Evolutionary conservation across 1,140 invertebrate species (phyloP).

Genomic region (Antheraea mylitta): DNA sequence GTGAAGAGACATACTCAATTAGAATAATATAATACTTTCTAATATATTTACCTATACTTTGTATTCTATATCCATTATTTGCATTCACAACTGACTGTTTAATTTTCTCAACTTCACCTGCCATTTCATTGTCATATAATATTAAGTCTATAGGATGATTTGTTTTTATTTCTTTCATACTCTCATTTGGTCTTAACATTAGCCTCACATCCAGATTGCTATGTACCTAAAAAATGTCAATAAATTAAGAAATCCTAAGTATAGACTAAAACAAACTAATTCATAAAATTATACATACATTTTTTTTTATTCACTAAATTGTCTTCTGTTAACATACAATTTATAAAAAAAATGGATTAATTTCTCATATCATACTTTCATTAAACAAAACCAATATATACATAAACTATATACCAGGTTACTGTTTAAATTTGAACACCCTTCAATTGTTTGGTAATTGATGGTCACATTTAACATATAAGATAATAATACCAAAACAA

Average conservation of each 20-base stretch:
- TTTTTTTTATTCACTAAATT: no score
- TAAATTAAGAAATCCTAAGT: background rate
- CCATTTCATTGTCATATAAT: conserved; percentile 52
- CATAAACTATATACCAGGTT: no score
- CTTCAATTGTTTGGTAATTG: no score
- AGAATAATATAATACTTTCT: background rate
- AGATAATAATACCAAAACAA: no score
- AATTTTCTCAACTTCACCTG: conserved; percentile 43
- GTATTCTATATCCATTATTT: conserved; percentile 31
- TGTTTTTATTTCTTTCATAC: conserved; percentile 45
- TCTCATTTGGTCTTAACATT: conserved; percentile 49
- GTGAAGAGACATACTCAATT: no score
- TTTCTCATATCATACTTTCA: no score
- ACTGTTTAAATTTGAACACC: no score
- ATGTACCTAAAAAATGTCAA: conserved; percentile 29
- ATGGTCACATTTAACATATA: no score
- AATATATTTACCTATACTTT: conserved; percentile 45
- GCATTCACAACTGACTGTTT: conserved; percentile 39
- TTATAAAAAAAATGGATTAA: no score
- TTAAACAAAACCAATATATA: no score
- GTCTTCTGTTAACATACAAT: no score
- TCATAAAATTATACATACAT: background rate
- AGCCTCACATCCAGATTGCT: conserved; percentile 60
- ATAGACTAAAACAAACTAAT: background rate
- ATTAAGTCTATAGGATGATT: conserved; percentile 55